phyloP scores from a whole-genome alignment of 2,797 vertebrate species.

The Cygnus olor region DNA sequence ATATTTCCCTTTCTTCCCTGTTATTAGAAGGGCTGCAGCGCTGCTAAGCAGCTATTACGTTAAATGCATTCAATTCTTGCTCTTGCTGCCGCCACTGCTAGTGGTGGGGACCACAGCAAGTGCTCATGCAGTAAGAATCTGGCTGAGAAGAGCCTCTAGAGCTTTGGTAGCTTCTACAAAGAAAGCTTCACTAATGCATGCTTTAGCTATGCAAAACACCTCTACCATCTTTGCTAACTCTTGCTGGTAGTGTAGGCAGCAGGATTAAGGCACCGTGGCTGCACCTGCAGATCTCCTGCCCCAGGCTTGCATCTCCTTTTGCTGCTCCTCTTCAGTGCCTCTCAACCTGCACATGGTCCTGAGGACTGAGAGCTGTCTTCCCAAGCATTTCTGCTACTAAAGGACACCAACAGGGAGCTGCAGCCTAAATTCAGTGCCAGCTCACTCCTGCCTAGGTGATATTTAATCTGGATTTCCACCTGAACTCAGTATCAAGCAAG shows the following conservation, averaged over 20 bases:
- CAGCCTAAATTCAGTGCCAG: background rate
- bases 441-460: background rate
- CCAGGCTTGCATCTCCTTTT: background rate
- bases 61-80: background rate
- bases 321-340: background rate
- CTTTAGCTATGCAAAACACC: background rate
- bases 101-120: background rate
- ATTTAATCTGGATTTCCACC: background rate
- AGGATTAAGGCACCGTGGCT: background rate
- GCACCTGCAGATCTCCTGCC: background rate
- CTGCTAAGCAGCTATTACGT: background rate
- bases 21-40: background rate
- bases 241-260: background rate
- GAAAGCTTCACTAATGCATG: background rate
- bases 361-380: background rate
- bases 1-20: background rate
- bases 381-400: background rate
- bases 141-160: background rate
- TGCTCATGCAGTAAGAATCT: accelerated
- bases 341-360: background rate
- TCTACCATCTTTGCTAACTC: background rate
- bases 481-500: background rate
- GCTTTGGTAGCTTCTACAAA: background rate
- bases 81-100: background rate
- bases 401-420: background rate